Conservation (phyloP, 1,140 invertebrate genomes). For the Phymorhynchus buccinoides region DNA sequence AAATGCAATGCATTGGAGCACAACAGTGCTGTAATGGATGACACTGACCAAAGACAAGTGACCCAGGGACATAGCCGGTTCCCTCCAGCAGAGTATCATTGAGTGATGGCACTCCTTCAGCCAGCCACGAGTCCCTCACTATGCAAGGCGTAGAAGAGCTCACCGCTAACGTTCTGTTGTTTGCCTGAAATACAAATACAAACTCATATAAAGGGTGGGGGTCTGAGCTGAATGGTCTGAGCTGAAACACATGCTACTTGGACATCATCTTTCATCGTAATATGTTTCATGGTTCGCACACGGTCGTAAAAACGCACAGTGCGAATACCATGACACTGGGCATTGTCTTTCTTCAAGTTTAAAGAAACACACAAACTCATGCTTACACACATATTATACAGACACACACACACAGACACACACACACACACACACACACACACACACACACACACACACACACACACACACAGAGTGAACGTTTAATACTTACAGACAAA, state of each 20-base stretch:
- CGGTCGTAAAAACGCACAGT: no score
- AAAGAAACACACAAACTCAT: background rate
- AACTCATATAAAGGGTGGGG: background rate
- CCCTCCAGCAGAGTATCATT: background rate
- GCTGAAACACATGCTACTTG: no score
- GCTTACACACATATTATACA: no score
- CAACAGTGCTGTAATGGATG: no score
- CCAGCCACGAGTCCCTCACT: background rate
- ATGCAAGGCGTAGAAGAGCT: background rate
- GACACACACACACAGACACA: background rate
- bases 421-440: background rate
- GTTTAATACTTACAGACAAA: no score
- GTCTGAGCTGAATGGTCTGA: no score
- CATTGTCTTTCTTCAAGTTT: no score
- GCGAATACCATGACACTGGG: no score
- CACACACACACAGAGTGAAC: background rate
- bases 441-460: background rate
- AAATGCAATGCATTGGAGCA: no score
- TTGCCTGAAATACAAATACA: background rate
- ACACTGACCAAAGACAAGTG: background rate
- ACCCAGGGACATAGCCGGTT: background rate
- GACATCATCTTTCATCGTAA: no score
- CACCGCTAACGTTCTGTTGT: background rate
- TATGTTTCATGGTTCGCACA: no score
- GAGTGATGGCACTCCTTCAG: background rate